Percentiles rank a stretch among this genome's conserved stretches.
phyloP scores from a whole-genome alignment of 2,113 vertebrate species.

The Macaca mulatta region DNA sequence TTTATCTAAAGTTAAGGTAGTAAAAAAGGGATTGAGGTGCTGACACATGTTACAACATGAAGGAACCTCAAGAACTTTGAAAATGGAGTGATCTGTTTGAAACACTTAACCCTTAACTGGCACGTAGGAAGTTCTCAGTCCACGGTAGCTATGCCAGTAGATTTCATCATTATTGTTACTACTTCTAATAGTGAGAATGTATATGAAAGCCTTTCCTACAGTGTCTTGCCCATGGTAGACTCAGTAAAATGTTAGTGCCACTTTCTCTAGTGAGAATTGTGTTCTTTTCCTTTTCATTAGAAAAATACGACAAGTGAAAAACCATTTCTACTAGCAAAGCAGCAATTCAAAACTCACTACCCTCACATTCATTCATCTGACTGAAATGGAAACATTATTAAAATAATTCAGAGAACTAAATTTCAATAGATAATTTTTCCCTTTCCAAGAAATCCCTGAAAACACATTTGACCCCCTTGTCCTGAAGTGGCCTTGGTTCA shows the following conservation, averaged over 20 bases:
- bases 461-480: background rate
- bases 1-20: background rate
- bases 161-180: background rate
- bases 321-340: background rate
- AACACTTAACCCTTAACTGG: background rate
- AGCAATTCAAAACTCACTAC: background rate
- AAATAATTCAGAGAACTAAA: constrained; percentile 24
- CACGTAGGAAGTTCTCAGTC: background rate
- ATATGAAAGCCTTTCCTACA: background rate
- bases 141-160: background rate
- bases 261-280: background rate
- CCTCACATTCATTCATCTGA: background rate
- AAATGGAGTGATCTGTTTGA: background rate
- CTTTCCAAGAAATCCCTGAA: constrained; percentile 44
- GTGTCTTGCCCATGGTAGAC: background rate
- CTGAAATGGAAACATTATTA: constrained; percentile 41
- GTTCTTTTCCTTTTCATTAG: constrained; percentile 14
- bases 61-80: background rate
- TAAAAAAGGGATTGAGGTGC: background rate
- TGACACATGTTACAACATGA: background rate
- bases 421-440: background rate
- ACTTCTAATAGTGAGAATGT: constrained; percentile 4
- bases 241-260: background rate
- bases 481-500: background rate
- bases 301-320: background rate